Conservation (phyloP, 2,113 vertebrate genomes). For the Cavia porcellus region DNA sequence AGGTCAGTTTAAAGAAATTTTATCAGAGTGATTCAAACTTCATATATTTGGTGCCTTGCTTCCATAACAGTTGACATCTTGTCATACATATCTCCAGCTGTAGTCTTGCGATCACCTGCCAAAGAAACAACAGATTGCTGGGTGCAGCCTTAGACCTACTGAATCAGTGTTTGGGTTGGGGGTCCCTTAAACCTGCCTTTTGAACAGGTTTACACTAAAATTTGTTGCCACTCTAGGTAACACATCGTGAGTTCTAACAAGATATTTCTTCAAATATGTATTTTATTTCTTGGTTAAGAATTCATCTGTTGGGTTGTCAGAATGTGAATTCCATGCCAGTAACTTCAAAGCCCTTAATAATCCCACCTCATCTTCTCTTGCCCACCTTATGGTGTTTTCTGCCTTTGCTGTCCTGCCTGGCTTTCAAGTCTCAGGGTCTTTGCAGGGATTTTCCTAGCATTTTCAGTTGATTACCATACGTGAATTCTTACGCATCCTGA, state of each 20-base stretch:
- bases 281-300: background rate
- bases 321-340: background rate
- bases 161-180: background rate
- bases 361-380: background rate
- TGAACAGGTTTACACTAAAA: background rate
- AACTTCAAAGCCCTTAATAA: background rate
- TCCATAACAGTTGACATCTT: background rate
- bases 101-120: background rate
- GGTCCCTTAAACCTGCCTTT: background rate
- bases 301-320: background rate
- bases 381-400: background rate
- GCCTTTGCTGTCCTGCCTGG: background rate
- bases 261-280: background rate
- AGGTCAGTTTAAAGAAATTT: background rate
- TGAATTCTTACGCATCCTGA: background rate
- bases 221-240: background rate
- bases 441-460: background rate
- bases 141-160: fast-evolving
- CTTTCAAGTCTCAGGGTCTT: background rate
- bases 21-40: background rate
- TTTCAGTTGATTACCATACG: background rate
- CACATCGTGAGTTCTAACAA: background rate
- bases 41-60: background rate
- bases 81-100: background rate
- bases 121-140: background rate